phyloP scores from a whole-genome alignment of 2,888 invertebrate species.

The Notocelia uddmanniana region DNA sequence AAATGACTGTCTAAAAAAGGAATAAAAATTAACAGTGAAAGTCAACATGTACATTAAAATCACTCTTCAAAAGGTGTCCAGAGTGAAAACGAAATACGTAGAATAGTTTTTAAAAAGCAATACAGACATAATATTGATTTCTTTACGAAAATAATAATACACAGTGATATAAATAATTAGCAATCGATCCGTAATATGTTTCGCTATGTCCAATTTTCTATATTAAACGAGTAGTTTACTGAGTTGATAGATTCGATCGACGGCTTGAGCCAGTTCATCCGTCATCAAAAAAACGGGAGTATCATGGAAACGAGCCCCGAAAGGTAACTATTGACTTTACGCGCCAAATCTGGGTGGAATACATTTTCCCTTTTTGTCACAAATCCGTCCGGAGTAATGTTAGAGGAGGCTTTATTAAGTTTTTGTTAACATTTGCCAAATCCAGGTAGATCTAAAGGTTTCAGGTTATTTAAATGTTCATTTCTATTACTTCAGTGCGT shows the following conservation, averaged over 20 bases:
- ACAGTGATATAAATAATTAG: too few relatives aligned
- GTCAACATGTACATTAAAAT: too few relatives aligned
- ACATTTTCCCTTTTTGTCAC: conserved; percentile 47
- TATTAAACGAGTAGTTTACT: too few relatives aligned
- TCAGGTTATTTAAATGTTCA: conserved; percentile 16
- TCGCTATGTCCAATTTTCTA: too few relatives aligned
- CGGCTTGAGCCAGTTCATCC: neutral
- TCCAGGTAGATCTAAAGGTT: conserved; percentile 19
- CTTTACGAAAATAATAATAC: too few relatives aligned
- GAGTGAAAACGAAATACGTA: too few relatives aligned
- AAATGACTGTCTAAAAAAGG: too few relatives aligned
- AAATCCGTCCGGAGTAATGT: conserved; percentile 39
- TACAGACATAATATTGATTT: too few relatives aligned
- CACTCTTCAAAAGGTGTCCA: too few relatives aligned
- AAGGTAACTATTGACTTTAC: conserved; percentile 61
- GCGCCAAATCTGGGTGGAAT: conserved; percentile 51
- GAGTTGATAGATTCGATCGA: neutral
- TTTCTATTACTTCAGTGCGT: conserved; percentile 8
- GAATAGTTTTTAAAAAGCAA: too few relatives aligned
- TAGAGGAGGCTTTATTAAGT: conserved; percentile 34
- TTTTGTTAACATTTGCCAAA: conserved; percentile 36
- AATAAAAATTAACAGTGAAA: too few relatives aligned
- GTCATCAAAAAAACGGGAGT: neutral
- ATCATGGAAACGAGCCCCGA: conserved; percentile 52
- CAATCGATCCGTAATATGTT: too few relatives aligned